phyloP scores from a whole-genome alignment of 2,797 vertebrate species.

The Liparis tanakae region DNA sequence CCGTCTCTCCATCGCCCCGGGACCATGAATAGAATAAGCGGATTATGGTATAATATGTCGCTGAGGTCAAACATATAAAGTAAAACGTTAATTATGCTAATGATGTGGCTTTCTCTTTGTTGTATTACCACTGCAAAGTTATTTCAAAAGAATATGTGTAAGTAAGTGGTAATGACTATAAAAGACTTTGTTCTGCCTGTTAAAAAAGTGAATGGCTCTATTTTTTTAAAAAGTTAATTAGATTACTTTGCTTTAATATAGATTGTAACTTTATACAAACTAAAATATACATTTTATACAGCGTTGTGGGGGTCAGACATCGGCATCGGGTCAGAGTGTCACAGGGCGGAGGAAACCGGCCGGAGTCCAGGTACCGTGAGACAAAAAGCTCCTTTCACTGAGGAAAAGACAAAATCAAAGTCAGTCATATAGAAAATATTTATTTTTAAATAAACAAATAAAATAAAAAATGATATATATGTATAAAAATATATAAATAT shows the following conservation, averaged over 20 bases:
- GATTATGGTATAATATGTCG: conserved; percentile 13
- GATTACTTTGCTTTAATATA: background rate
- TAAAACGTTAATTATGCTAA: conserved; percentile 36
- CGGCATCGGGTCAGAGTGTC: background rate
- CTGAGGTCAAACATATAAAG: background rate
- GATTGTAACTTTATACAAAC: background rate
- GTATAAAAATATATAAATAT: too few relatives aligned
- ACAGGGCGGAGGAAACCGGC: too few relatives aligned
- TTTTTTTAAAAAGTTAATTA: conserved; percentile 3
- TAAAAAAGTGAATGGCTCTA: background rate
- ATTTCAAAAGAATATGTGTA: background rate
- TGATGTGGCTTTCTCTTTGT: background rate
- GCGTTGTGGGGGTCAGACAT: background rate
- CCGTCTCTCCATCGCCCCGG: too few relatives aligned
- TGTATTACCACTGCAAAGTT: background rate
- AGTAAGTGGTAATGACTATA: background rate
- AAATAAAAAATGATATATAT: too few relatives aligned
- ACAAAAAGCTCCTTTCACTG: too few relatives aligned
- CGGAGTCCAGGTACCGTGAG: too few relatives aligned
- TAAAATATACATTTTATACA: too few relatives aligned
- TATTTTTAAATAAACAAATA: too few relatives aligned
- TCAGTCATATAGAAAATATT: too few relatives aligned
- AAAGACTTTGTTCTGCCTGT: background rate
- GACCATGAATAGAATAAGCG: too few relatives aligned
- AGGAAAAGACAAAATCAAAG: too few relatives aligned